phyloP scores from a whole-genome alignment of 1,140 invertebrate genomes.

The Ooceraea biroi region DNA sequence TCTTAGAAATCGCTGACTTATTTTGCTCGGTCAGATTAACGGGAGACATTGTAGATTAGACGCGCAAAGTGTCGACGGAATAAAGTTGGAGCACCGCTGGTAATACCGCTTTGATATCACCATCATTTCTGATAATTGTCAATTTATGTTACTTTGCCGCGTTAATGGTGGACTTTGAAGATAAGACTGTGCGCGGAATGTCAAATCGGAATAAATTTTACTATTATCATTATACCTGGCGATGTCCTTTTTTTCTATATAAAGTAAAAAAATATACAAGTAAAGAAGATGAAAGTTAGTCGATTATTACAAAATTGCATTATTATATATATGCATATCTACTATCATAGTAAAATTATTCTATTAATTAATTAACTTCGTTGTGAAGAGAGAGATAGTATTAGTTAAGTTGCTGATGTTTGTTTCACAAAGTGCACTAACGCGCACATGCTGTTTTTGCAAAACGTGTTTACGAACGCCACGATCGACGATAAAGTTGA shows the following conservation, averaged over 20 bases:
- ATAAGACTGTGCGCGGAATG: constrained; percentile 6
- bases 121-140: neutral
- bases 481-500: neutral
- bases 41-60: neutral
- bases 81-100: neutral
- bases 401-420: neutral
- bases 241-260: constrained; percentile 15
- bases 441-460: neutral
- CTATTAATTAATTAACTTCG: no score
- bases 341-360: no score
- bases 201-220: neutral
- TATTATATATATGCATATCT: no score
- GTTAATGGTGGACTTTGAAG: neutral
- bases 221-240: neutral
- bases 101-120: neutral
- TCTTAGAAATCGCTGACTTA: constrained; percentile 24
- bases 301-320: no score
- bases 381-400: no score
- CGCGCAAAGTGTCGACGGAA: neutral
- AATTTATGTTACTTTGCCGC: neutral
- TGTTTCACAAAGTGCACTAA: neutral
- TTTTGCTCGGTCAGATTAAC: constrained; percentile 13
- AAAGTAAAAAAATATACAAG: neutral
- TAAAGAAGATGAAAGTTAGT: no score
- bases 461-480: neutral